A percentile compares a stretch with the other conserved stretches of the same genome.
phyloP scores from a whole-genome alignment of 2,113 vertebrate genomes.

The Rhombomys opimus region DNA sequence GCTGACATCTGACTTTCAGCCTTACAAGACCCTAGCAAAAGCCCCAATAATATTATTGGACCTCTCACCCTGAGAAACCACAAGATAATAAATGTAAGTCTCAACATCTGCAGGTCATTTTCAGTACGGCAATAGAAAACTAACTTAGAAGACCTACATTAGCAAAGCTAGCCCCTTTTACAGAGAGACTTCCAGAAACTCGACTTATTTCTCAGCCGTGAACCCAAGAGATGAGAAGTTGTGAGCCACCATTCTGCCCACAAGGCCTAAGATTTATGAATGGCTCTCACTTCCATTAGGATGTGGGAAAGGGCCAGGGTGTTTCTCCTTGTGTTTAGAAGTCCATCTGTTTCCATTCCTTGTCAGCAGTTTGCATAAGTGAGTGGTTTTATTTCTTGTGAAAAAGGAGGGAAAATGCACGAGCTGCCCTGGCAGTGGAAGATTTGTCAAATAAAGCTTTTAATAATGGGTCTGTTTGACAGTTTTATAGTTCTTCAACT shows the following conservation, averaged over 20 bases:
- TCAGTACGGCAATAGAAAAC: not conserved
- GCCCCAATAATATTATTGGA: not conserved
- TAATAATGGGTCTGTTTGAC: slow-evolving; percentile 89
- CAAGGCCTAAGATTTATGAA: slow-evolving; percentile 83
- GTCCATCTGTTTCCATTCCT: slow-evolving; percentile 87
- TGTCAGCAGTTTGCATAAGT: slow-evolving; percentile 89
- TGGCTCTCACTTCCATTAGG: slow-evolving; percentile 80
- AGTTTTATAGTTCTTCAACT: slow-evolving; percentile 89
- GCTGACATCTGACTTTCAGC: not conserved
- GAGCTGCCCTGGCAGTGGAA: slow-evolving; percentile 86
- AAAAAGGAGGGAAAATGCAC: slow-evolving; percentile 85
- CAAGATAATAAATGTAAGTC: not conserved
- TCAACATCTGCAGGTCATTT: not conserved
- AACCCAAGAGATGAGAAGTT: slow-evolving; percentile 37
- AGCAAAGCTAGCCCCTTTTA: not conserved
- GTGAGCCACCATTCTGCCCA: slow-evolving; percentile 25
- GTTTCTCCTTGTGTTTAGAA: slow-evolving; percentile 83
- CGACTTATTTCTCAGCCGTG: not conserved
- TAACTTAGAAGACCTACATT: not conserved
- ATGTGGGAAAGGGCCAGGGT: slow-evolving; percentile 80
- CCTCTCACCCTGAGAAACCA: not conserved
- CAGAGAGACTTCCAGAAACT: slow-evolving; percentile 46
- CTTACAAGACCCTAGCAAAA: not conserved
- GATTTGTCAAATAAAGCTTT: slow-evolving; percentile 90
- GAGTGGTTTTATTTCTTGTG: slow-evolving; percentile 88